A percentile compares a stretch with the other conserved stretches of the same genome.
phyloP scores from a whole-genome alignment of 2,113 vertebrate genomes.

The Salvelinus sp. region DNA sequence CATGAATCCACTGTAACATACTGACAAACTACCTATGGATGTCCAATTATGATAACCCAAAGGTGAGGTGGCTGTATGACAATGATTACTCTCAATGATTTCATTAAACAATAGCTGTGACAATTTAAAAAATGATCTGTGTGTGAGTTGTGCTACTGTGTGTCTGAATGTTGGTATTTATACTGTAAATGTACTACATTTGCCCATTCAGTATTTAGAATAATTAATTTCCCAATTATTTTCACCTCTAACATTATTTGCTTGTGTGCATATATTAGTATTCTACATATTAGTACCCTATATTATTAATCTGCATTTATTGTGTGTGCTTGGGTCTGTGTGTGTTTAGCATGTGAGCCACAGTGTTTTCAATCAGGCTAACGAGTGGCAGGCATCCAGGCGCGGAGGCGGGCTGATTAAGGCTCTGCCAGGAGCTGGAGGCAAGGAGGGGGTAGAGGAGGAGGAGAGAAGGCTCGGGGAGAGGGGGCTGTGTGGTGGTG shows the following conservation, averaged over 20 bases:
- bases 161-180: not conserved
- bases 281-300: not conserved
- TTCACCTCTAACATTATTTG: not conserved
- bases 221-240: conserved; percentile 4
- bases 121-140: conserved; percentile 50
- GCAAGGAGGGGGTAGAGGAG: conserved; percentile 7
- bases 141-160: not conserved
- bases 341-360: not conserved
- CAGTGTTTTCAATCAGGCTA: conserved; percentile 85
- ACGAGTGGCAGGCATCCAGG: conserved; percentile 88
- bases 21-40: conserved; percentile 51
- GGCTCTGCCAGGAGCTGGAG: conserved; percentile 84
- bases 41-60: conserved; percentile 32
- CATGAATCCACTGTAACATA: conserved; percentile 42
- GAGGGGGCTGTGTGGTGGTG: conserved; percentile 58
- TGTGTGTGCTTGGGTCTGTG: conserved; percentile 7
- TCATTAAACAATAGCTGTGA: conserved; percentile 71
- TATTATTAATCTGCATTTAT: not conserved
- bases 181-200: not conserved
- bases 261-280: conserved; percentile 2
- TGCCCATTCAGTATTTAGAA: not conserved
- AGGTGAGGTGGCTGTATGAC: conserved; percentile 29
- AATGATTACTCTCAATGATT: conserved; percentile 20
- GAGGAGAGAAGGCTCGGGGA: conserved; percentile 62
- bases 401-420: conserved; percentile 89